phyloP scores from a whole-genome alignment of 1,140 invertebrate genomes.

The Drosophila murphyi region DNA sequence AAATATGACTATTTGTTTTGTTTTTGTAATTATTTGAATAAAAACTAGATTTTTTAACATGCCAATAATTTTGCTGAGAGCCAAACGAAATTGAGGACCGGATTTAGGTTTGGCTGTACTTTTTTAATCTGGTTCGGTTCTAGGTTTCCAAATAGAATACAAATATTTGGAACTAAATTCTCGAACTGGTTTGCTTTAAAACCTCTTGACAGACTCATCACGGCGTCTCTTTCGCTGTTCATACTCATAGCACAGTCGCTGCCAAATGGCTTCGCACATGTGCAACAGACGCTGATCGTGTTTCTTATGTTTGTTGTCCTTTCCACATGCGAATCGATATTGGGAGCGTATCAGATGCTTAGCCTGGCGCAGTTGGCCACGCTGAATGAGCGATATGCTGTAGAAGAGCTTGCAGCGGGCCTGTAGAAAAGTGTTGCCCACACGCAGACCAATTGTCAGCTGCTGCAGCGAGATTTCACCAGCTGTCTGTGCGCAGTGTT shows the following conservation, averaged over 20 bases:
- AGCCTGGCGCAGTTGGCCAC: slow-evolving; percentile 87
- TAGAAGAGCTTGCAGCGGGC: slow-evolving; percentile 92
- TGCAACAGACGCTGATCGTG: slow-evolving; percentile 87
- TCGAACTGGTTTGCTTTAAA: background rate
- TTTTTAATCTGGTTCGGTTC: no score
- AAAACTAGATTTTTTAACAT: no score
- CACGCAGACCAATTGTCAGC: slow-evolving; percentile 89
- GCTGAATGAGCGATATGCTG: slow-evolving; percentile 93
- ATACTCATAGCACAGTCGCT: slow-evolving; percentile 89
- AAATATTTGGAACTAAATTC: no score
- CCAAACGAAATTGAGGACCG: no score
- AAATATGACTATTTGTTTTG: no score
- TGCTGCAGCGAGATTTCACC: slow-evolving; percentile 93
- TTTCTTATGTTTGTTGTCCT: slow-evolving; percentile 86
- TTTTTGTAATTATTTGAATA: no score
- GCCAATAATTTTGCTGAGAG: no score
- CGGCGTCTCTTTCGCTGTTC: background rate
- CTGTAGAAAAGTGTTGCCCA: slow-evolving; percentile 91
- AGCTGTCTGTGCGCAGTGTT: slow-evolving; percentile 91
- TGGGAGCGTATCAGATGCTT: slow-evolving; percentile 88
- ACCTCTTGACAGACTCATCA: background rate
- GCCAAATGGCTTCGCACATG: slow-evolving; percentile 94
- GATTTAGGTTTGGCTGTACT: no score
- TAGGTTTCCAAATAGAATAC: no score
- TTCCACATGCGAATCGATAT: slow-evolving; percentile 85